Evolutionary conservation across 2,888 invertebrate species (phyloP).

Genomic region (Pterostichus madidus): DNA sequence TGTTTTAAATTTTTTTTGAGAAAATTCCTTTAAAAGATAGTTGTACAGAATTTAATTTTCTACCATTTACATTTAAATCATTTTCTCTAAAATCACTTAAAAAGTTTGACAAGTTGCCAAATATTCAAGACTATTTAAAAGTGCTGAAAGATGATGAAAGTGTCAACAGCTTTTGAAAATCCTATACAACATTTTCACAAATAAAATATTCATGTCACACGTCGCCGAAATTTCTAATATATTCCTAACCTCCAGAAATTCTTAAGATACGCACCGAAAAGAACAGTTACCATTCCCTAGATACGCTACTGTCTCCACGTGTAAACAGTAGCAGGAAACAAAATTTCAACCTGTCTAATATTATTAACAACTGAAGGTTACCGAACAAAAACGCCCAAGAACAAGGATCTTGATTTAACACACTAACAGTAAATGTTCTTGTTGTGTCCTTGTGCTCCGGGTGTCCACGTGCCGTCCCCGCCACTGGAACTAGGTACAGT

Average conservation of each 20-base stretch:
- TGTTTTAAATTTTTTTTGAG: too few relatives aligned
- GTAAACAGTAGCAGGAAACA: conserved; percentile 18
- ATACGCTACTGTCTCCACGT: neutral
- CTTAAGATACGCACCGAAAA: neutral
- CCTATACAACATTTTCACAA: neutral
- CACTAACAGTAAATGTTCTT: conserved; percentile 14
- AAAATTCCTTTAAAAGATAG: too few relatives aligned
- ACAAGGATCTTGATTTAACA: conserved; percentile 21
- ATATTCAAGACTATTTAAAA: too few relatives aligned
- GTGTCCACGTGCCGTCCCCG: conserved; percentile 10
- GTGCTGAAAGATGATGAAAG: too few relatives aligned
- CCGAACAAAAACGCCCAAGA: conserved; percentile 5
- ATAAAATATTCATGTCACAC: conserved; percentile 15
- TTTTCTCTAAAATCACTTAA: too few relatives aligned
- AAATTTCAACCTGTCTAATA: conserved; percentile 29
- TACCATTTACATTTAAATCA: too few relatives aligned
- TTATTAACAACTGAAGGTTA: conserved; percentile 26
- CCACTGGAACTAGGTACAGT: conserved; percentile 6
- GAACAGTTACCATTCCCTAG: too few relatives aligned
- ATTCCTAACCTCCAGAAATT: neutral
- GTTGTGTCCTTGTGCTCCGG: conserved; percentile 15
- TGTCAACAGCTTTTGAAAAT: too few relatives aligned
- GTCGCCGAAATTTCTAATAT: conserved; percentile 7
- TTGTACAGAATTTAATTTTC: too few relatives aligned
- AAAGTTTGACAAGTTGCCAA: too few relatives aligned